These are phyloP conservation scores for Dicrurus megarhynchus DNA, from an alignment of 2,113 vertebrate species.

Conservation along the genomic window DNA sequence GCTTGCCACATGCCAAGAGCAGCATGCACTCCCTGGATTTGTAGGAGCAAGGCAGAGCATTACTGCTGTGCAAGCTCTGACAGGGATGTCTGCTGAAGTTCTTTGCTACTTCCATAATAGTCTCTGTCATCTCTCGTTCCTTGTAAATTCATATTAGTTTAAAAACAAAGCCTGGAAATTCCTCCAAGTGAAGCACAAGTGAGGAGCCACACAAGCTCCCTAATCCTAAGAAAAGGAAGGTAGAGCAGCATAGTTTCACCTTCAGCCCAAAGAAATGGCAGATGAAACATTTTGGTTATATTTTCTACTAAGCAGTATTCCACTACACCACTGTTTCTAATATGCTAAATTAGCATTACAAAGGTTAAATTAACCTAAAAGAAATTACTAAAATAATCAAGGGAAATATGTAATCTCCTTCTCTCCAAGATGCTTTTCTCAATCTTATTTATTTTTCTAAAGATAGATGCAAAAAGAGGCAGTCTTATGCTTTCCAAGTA, in stretches of 20 bases:
- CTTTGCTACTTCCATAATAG: slow-evolving; percentile 23
- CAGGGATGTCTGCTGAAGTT: slow-evolving; percentile 27
- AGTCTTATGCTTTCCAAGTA: neutral
- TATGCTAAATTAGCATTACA: neutral
- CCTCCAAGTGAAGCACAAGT: neutral
- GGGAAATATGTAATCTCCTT: neutral
- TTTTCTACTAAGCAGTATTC: neutral
- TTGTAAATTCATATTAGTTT: neutral
- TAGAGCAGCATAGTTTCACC: neutral
- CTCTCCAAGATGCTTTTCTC: neutral
- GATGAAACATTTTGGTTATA: neutral
- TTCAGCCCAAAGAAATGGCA: neutral
- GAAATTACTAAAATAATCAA: neutral
- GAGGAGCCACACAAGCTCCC: neutral
- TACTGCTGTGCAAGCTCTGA: slow-evolving; percentile 5
- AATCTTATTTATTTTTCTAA: neutral
- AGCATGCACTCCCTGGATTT: neutral
- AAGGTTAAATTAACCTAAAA: neutral
- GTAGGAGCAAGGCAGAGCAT: neutral
- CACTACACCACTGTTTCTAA: neutral
- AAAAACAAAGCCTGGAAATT: slow-evolving; percentile 1
- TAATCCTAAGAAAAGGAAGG: neutral
- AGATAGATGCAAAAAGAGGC: neutral
- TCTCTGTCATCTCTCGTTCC: neutral
- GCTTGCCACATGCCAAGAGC: neutral